Base-by-base conservation (phyloP, 2,888 invertebrate genomes). In the Dioctria linearis region DNA sequence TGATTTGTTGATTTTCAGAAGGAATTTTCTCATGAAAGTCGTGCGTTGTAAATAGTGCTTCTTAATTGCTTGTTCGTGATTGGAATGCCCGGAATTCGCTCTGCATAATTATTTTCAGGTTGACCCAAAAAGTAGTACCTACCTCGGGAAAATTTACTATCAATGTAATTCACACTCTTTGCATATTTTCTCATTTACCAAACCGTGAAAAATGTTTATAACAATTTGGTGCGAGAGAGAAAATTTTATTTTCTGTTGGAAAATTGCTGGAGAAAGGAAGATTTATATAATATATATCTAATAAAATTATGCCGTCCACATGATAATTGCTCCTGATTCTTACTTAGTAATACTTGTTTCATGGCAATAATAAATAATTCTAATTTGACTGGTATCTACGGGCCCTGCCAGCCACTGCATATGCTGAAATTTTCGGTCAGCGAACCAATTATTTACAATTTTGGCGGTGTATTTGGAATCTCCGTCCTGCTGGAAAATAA, bases 71-170 rank as follows among this genome's bases (percentile, higher is more conserved):
- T 49, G 63, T 76, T 76, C 49, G 76, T 76, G 76, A 76, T 76
- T 76, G 76, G 76, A 37, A 76, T 63, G 49, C 76, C 61, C 76
- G 76, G 76, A 76, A 76, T 76, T 76, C 40, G 61, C 39, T 76
- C 43, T 37, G 76, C 63, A 57, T 76, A 76, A 76, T 76, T 76
- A 76, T 63, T 75, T 75, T 39, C 40, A 75, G 73, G 59, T 57
- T 40, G 73, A 43, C 51, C 49, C 69, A 69, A 69, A 69, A 61
- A 69, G 3, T 69, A 51, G 49, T 69, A 37, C 37, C 49, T 69
- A 49, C 51, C 69, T 25, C 37, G 49, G 49, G 37, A 49, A 69
- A 46, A 25, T 69, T n/a, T n/a, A 51, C 69, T 51, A 69, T 69
- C 57, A 73, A 73, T 57, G 40, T 57, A 40, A 8, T 57, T 73